Evolutionary conservation across 2,113 vertebrate genomes (phyloP).

Genomic region (Orycteropus afer): DNA sequence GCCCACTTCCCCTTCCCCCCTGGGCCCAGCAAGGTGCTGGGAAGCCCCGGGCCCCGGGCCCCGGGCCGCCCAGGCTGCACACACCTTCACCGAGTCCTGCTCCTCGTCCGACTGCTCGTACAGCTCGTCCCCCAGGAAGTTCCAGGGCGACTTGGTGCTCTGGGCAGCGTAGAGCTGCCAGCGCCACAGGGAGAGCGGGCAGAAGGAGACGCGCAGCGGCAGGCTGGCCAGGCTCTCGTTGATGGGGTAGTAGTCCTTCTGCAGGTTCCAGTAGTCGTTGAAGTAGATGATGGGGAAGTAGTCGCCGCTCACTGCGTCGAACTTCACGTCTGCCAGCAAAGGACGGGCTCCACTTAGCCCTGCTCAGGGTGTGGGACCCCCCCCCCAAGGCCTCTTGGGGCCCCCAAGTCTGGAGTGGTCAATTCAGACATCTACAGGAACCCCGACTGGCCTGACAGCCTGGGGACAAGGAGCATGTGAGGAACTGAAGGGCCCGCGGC

Average conservation of each 20-base stretch:
- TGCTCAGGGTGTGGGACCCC: too few species aligned
- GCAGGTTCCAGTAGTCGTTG: constrained; percentile 99
- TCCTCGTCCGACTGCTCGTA: constrained; percentile 98
- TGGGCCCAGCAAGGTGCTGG: background rate
- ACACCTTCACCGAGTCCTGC: constrained; percentile 97
- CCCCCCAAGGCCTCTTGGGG: background rate
- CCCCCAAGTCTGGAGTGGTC: background rate
- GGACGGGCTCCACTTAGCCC: too few species aligned
- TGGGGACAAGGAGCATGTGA: background rate
- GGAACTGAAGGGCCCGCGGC: background rate
- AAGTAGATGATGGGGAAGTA: constrained; percentile 98
- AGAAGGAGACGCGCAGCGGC: constrained; percentile 92
- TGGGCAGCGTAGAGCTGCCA: constrained; percentile 98
- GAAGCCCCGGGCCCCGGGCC: background rate
- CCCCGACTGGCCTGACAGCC: background rate
- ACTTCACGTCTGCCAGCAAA: constrained; percentile 92
- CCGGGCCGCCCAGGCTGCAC: rapidly evolving
- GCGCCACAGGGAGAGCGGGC: constrained; percentile 96
- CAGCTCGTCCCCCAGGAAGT: constrained; percentile 94
- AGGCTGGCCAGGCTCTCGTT: constrained; percentile 90
- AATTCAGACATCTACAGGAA: background rate
- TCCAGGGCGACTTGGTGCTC: constrained; percentile 94
- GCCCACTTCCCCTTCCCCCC: background rate
- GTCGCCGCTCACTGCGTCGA: constrained; percentile 95
- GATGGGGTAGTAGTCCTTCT: constrained; percentile 96